Evolutionary conservation across 1,140 invertebrate genomes (phyloP).

Genomic region (Polypedilum vanderplanki): DNA sequence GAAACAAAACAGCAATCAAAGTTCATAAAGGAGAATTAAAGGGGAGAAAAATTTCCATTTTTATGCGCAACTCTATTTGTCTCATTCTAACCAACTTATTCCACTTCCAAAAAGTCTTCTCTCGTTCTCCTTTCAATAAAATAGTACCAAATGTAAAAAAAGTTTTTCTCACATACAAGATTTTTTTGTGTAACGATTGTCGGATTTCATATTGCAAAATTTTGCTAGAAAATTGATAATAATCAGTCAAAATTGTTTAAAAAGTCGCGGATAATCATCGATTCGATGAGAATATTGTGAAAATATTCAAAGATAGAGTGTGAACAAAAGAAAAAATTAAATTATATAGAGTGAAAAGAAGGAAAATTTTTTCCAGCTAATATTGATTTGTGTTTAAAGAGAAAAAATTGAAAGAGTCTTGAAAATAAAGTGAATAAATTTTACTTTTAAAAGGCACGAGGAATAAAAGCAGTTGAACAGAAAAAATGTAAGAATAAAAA

Average conservation of each 20-base stretch:
- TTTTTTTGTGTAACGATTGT: neutral
- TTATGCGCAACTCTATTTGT: slow-evolving; percentile 2
- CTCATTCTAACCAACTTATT: neutral
- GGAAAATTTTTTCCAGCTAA: slow-evolving; percentile 19
- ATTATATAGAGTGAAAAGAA: neutral
- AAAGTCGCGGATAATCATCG: neutral
- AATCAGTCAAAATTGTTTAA: neutral
- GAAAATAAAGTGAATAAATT: neutral
- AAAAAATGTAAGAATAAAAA: slow-evolving; percentile 8
- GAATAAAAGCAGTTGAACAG: too few relatives aligned
- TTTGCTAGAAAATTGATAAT: neutral
- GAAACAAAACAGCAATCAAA: too few relatives aligned
- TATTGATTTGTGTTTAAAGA: neutral
- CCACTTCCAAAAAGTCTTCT: neutral
- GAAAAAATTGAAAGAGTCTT: neutral
- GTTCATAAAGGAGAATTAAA: too few relatives aligned
- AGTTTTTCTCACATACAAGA: slow-evolving; percentile 15
- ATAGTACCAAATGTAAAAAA: slow-evolving; percentile 13
- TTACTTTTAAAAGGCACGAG: neutral
- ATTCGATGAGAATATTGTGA: neutral
- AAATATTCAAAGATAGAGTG: neutral
- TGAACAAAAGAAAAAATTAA: neutral
- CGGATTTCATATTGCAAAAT: neutral
- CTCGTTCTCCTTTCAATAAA: neutral
- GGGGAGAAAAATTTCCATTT: neutral